These are phyloP conservation scores for Oenanthe melanoleuca DNA, from an alignment of 2,113 vertebrate species.

Conservation along the genomic window DNA sequence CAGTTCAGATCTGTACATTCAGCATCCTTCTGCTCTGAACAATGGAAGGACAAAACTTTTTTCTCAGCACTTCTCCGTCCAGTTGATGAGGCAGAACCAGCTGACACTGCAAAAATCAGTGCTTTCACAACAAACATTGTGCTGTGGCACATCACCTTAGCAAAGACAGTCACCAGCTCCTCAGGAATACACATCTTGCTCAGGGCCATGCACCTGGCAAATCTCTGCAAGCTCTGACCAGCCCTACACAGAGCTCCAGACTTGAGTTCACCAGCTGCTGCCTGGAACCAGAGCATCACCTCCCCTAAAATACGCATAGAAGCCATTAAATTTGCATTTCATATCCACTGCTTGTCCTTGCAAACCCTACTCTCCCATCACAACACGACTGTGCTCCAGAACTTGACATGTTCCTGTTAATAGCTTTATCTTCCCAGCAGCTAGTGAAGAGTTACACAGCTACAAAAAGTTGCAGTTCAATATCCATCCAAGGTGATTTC, in stretches of 20 bases:
- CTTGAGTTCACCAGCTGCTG: neutral
- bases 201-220: neutral
- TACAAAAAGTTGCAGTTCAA: neutral
- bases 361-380: neutral
- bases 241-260: neutral
- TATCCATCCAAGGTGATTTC: neutral
- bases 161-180: neutral
- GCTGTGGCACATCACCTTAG: neutral
- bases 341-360: neutral
- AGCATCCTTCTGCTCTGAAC: neutral
- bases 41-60: neutral
- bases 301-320: neutral
- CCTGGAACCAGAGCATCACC: neutral
- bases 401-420: fast-evolving
- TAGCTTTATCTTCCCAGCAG: neutral
- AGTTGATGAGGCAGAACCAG: neutral
- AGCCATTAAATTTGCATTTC: neutral
- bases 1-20: neutral
- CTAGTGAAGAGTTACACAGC: neutral
- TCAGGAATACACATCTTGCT: neutral
- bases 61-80: neutral
- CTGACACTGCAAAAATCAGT: neutral
- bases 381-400: neutral
- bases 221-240: neutral
- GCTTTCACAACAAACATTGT: neutral